These are phyloP conservation scores for Leucania comma DNA, from an alignment of 2,888 invertebrate genomes.

Conservation along the genomic window DNA sequence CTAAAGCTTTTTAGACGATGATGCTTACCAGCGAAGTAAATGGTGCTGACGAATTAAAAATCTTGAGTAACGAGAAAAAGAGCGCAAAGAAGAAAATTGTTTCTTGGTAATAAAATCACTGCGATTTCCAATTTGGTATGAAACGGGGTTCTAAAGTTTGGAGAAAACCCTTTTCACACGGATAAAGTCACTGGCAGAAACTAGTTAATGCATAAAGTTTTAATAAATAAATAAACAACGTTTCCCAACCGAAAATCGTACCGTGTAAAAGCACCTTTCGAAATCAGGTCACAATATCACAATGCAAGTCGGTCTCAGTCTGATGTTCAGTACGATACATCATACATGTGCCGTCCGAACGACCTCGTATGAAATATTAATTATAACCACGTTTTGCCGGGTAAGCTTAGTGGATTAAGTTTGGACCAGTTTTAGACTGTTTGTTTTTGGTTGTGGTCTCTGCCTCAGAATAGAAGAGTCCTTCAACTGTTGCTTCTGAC, in stretches of 20 bases:
- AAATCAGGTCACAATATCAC: slow-evolving; percentile 78
- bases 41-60: not conserved
- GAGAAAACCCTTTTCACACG: too few relatives aligned
- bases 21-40: not conserved
- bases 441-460: slow-evolving; percentile 23
- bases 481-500: slow-evolving; percentile 13
- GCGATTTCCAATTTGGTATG: too few relatives aligned
- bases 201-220: too few relatives aligned
- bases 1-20: not conserved
- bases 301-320: slow-evolving; percentile 71
- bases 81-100: too few relatives aligned
- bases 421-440: slow-evolving; percentile 28
- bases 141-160: too few relatives aligned
- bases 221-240: too few relatives aligned
- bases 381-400: slow-evolving; percentile 50
- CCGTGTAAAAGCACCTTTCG: slow-evolving; percentile 59
- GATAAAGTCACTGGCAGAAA: too few relatives aligned
- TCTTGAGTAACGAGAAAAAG: too few relatives aligned
- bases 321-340: slow-evolving; percentile 72
- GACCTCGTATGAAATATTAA: slow-evolving; percentile 63
- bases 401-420: slow-evolving; percentile 41
- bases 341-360: slow-evolving; percentile 66
- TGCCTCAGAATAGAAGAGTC: slow-evolving; percentile 34
- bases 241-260: slow-evolving; percentile 26
- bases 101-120: too few relatives aligned